phyloP scores from a whole-genome alignment of 2,888 invertebrate species.

The Galerucella nymphaeae region DNA sequence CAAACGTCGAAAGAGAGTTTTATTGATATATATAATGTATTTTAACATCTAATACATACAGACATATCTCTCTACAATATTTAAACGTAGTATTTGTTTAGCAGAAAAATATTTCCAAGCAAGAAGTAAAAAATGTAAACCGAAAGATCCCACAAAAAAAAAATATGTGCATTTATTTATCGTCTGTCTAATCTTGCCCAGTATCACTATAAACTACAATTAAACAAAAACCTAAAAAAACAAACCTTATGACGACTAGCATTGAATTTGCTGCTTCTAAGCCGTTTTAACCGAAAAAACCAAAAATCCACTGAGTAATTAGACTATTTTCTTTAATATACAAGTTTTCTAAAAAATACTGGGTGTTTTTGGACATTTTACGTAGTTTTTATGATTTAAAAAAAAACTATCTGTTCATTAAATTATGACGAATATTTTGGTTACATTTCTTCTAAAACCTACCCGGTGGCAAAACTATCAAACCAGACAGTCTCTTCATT shows the following conservation, averaged over 20 bases:
- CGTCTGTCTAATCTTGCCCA: constrained; percentile 29
- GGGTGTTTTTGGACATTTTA: not conserved
- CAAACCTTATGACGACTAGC: constrained; percentile 14
- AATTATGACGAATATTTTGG: not conserved
- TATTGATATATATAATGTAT: constrained; percentile 56
- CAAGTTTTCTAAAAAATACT: not conserved
- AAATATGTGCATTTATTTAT: constrained; percentile 50
- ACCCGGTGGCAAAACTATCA: not conserved
- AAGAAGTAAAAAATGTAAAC: constrained; percentile 56
- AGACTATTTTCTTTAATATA: not conserved
- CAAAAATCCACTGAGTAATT: not conserved
- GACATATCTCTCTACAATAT: constrained; percentile 59
- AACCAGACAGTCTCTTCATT: constrained; percentile 2
- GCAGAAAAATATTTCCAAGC: constrained; percentile 55
- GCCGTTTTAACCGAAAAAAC: not conserved
- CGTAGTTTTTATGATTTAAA: not conserved
- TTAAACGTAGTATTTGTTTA: constrained; percentile 49
- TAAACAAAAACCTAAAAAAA: constrained; percentile 21
- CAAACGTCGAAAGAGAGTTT: constrained; percentile 44
- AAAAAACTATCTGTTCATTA: not conserved
- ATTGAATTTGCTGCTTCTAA: constrained; percentile 2
- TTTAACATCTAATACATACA: constrained; percentile 63
- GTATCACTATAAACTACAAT: constrained; percentile 36
- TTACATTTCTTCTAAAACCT: not conserved
- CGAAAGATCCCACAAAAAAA: constrained; percentile 57